Conservation (phyloP, 2,888 invertebrate species). For the Drosophila lutescens region DNA sequence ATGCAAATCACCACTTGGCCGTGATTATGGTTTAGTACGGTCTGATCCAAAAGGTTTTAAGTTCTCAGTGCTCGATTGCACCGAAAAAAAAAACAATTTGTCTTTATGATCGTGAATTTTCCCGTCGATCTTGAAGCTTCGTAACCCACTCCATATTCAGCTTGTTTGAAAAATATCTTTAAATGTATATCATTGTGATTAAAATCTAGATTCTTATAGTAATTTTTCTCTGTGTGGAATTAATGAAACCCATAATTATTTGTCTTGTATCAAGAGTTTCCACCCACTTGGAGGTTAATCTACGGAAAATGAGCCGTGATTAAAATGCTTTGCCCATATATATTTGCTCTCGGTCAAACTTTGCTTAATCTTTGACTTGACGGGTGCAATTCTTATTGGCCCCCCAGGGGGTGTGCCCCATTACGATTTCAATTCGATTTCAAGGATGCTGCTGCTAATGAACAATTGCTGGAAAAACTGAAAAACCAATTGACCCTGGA, state of each 20-base stretch:
- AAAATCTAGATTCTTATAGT: too few species aligned
- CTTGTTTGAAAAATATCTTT: background rate
- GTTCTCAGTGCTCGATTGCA: slow-evolving; percentile 16
- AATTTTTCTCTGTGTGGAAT: background rate
- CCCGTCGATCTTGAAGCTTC: too few species aligned
- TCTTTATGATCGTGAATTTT: too few species aligned
- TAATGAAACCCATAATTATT: slow-evolving; percentile 43
- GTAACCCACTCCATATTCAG: too few species aligned
- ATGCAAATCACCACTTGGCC: slow-evolving; percentile 44
- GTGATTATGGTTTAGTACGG: slow-evolving; percentile 44
- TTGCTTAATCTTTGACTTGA: slow-evolving; percentile 58
- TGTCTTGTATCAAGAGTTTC: slow-evolving; percentile 38
- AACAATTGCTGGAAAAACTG: slow-evolving; percentile 35
- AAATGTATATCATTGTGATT: too few species aligned
- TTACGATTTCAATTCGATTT: slow-evolving; percentile 65
- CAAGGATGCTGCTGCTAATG: slow-evolving; percentile 66
- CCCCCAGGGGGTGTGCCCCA: slow-evolving; percentile 63
- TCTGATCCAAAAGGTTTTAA: slow-evolving; percentile 28
- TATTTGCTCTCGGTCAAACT: slow-evolving; percentile 43
- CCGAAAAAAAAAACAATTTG: background rate
- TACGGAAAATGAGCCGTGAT: slow-evolving; percentile 60
- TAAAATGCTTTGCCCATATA: slow-evolving; percentile 65
- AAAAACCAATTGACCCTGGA: slow-evolving; percentile 59
- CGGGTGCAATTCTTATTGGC: slow-evolving; percentile 42
- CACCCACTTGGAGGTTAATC: slow-evolving; percentile 63